These are phyloP conservation scores for Zelleria hepariella DNA, from an alignment of 2,888 invertebrate genomes.

Conservation along the genomic window DNA sequence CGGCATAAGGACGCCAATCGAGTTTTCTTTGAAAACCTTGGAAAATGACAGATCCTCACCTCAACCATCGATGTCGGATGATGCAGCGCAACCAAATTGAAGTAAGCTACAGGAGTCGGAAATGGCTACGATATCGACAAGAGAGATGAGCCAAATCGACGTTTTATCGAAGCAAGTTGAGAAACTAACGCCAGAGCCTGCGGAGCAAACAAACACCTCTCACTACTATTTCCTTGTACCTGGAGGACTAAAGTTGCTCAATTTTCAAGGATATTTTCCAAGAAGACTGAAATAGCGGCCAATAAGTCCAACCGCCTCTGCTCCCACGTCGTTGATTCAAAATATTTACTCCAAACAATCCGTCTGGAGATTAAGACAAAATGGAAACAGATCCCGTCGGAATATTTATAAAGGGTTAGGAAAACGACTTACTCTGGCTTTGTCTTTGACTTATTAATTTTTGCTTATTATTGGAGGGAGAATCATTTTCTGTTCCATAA, in stretches of 20 bases:
- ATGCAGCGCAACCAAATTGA: too few relatives aligned
- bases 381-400: constrained; percentile 38
- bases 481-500: background rate
- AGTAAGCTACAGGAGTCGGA: too few relatives aligned
- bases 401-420: constrained; percentile 52
- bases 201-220: too few relatives aligned
- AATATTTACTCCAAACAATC: constrained; percentile 68
- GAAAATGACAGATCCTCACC: too few relatives aligned
- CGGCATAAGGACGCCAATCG: too few relatives aligned
- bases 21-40: too few relatives aligned
- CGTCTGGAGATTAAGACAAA: constrained; percentile 60
- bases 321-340: constrained; percentile 54
- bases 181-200: too few relatives aligned
- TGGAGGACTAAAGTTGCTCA: background rate
- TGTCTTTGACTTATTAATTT: constrained; percentile 9
- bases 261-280: background rate
- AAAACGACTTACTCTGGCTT: constrained; percentile 11
- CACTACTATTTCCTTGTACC: too few relatives aligned
- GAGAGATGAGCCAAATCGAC: too few relatives aligned
- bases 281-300: constrained; percentile 4
- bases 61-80: too few relatives aligned
- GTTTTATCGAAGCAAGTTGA: too few relatives aligned
- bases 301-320: constrained; percentile 42
- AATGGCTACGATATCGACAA: too few relatives aligned
- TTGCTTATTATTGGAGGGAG: background rate